These are phyloP conservation scores for Pollachius pollachius DNA, from an alignment of 2,113 vertebrate genomes.

Conservation along the genomic window DNA sequence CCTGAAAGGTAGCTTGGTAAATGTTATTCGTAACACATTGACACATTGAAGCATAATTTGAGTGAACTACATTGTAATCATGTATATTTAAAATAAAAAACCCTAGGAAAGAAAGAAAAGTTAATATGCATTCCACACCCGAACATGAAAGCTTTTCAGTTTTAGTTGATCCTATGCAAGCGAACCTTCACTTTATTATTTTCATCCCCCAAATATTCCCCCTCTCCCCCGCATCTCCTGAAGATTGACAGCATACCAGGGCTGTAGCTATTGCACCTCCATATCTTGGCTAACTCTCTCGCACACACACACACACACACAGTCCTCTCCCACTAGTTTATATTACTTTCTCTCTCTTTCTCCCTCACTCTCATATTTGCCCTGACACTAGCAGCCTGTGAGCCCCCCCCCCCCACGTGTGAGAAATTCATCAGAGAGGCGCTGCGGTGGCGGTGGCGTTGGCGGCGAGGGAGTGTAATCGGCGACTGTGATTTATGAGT, in stretches of 20 bases:
- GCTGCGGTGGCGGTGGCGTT: constrained; percentile 2
- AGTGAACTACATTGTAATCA: too few relatives aligned
- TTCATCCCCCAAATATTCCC: constrained; percentile 56
- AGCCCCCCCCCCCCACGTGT: constrained; percentile 25
- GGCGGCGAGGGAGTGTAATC: constrained; percentile 55
- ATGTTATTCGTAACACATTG: too few relatives aligned
- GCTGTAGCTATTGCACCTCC: constrained; percentile 35
- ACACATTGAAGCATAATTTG: too few relatives aligned
- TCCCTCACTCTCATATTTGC: constrained; percentile 35
- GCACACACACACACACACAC: constrained; percentile 40
- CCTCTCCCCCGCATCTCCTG: constrained; percentile 62
- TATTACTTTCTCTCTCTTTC: constrained; percentile 2
- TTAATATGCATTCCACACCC: too few relatives aligned
- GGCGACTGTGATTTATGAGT: constrained; percentile 71
- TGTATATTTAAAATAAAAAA: too few relatives aligned
- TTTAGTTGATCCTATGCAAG: too few relatives aligned
- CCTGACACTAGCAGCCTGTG: constrained; percentile 53
- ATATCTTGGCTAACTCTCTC: too few relatives aligned
- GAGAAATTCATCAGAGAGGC: constrained; percentile 65
- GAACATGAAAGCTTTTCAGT: too few relatives aligned
- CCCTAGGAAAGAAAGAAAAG: too few relatives aligned
- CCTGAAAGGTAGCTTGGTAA: too few relatives aligned
- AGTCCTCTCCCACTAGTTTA: constrained; percentile 16
- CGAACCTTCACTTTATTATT: too few relatives aligned
- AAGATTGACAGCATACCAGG: constrained; percentile 53